Percentiles rank a stretch among this genome's conserved stretches.
phyloP scores from a whole-genome alignment of 2,888 invertebrate genomes.

The Amblyjoppa fuscipennis region DNA sequence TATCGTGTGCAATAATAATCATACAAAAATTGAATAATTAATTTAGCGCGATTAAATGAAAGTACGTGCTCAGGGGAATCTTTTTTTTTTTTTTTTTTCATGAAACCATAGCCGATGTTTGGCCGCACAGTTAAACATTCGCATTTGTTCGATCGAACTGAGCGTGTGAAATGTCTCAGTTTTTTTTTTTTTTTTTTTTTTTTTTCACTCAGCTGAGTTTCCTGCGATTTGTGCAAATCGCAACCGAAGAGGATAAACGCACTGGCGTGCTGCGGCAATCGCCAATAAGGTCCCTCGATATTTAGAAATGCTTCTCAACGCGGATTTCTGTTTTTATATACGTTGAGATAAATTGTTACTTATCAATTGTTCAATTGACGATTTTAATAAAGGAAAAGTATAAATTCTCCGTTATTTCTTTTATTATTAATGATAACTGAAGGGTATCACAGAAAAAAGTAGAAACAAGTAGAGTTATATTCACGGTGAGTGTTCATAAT shows the following conservation, averaged over 20 bases:
- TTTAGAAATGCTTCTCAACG: background rate
- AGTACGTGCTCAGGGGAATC: background rate
- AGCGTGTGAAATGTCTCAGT: background rate
- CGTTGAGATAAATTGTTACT: background rate
- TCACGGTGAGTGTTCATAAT: background rate
- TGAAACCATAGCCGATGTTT: background rate
- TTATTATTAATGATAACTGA: background rate
- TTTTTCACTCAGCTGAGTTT: background rate
- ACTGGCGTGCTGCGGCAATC: background rate
- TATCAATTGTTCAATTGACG: background rate
- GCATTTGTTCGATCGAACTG: background rate
- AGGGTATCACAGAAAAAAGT: background rate
- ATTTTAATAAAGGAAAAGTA: background rate
- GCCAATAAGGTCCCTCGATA: background rate
- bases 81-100: constrained; percentile 2
- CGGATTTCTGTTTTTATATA: background rate
- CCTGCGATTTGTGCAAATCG: too few relatives aligned
- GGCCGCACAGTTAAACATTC: background rate
- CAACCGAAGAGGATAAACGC: background rate
- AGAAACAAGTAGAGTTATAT: background rate
- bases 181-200: background rate
- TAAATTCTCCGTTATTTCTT: background rate
- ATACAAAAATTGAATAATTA: too few relatives aligned
- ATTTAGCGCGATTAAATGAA: background rate
- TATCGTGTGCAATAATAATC: background rate